Evolutionary conservation across 35 echinoderm and acorn worm genomes (phyloP), one percentile per base, ranked within the genome.

Genomic region (Ptychodera flava): DNA sequence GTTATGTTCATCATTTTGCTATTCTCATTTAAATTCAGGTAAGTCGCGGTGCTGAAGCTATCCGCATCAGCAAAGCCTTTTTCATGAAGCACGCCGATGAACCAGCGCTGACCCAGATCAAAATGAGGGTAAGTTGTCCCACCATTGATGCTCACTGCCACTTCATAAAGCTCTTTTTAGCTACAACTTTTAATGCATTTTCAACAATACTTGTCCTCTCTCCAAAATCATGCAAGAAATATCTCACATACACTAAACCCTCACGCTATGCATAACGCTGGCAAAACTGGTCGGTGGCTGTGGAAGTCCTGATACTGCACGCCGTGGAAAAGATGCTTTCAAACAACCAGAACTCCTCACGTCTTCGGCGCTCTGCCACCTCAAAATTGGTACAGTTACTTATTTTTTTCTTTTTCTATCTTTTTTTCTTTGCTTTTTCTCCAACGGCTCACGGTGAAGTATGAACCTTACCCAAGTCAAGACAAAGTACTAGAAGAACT

Each of bases 71-170:
- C 80, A 97, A 97, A 37, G 35, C 87, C 15, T 97, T 97, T 81
- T 97, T 97, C 52, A 81, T 97, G 31, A 97, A 97, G 34, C 93
- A 91, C 82, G 90, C 95, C 16, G 95, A 97, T 88, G 95, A 97
- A 84, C 91, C 92, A 77, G 95, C 93, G 31, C 93, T 97, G 84
- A 97, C 95, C 78, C 91, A 97, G 85, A 97, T 97, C 80, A 92
- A 97, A 81, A 97, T 97, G 95, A 93, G 92, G 92, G 95, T 97
- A 83, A 91, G 92, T 81, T 16, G 34, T n/a, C 35, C 28, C n/a
- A n/a, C n/a, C 15, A 77, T 15, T n/a, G n/a, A 77, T 77, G n/a
- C 75, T 15, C 75, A 77, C 75, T 77, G 75, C 15, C 75, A 15
- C 15, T 77, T n/a, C 15, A 77, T 77, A 15, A 15, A 15, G 75